Percentiles rank a stretch among this genome's conserved stretches.
phyloP scores from a whole-genome alignment of 2,888 invertebrate genomes.

The Nycteola revayana region DNA sequence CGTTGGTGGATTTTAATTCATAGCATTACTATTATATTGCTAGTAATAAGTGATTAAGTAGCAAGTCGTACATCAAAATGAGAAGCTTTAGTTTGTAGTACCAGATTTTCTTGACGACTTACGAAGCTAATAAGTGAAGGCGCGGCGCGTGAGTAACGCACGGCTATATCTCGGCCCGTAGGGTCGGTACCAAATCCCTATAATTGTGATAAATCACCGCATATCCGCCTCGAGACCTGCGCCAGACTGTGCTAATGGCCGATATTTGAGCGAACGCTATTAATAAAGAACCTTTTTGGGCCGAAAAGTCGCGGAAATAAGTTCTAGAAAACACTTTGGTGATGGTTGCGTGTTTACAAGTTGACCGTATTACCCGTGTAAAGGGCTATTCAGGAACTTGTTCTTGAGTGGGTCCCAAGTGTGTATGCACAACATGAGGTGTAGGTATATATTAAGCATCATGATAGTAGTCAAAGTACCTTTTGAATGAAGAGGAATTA shows the following conservation, averaged over 20 bases:
- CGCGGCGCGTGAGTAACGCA: conserved; percentile 13
- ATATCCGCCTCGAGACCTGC: conserved; percentile 54
- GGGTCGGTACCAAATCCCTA: conserved; percentile 46
- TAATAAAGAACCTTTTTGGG: conserved; percentile 55
- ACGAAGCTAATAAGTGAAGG: conserved; percentile 4
- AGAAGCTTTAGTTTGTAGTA: no score
- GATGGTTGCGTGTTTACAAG: conserved; percentile 4
- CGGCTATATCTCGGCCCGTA: conserved; percentile 32
- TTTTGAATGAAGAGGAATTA: no score
- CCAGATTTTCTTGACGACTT: conserved; percentile 5
- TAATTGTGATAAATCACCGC: conserved; percentile 76
- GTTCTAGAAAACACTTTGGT: conserved; percentile 21
- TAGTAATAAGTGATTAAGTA: no score
- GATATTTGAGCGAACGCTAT: conserved; percentile 51
- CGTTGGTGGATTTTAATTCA: no score
- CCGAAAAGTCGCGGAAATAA: conserved; percentile 40
- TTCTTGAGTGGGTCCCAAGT: no score
- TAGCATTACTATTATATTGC: no score
- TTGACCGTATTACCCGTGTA: no score
- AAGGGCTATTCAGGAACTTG: no score
- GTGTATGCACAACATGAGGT: no score
- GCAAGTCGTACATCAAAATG: no score
- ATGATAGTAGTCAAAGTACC: no score
- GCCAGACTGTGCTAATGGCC: conserved; percentile 70
- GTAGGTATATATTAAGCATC: no score